phyloP scores from a whole-genome alignment of 2,888 invertebrate species.

The Adelognathus sp. region DNA sequence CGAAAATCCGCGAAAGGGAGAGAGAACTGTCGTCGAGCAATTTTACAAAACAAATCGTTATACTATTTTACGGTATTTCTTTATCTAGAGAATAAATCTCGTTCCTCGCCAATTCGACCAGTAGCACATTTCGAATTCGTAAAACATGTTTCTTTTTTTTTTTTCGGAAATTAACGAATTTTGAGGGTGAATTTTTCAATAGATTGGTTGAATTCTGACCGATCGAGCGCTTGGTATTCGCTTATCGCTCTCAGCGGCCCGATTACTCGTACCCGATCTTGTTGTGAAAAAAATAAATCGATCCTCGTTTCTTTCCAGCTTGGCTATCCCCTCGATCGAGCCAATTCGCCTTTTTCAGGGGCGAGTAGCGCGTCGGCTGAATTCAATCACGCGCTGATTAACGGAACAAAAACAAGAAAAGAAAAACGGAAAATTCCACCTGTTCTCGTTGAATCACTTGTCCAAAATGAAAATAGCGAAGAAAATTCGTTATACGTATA shows the following conservation, averaged over 20 bases:
- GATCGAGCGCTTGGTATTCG: neutral
- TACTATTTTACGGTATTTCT: slow-evolving; percentile 16
- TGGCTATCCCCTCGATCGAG: neutral
- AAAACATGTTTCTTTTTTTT: neutral
- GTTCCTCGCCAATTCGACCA: slow-evolving; percentile 2
- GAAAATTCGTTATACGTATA: too few relatives aligned
- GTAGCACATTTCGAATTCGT: slow-evolving; percentile 3
- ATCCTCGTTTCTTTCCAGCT: slow-evolving; percentile 69
- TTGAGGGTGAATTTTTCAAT: neutral
- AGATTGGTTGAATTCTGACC: neutral
- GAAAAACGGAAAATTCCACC: too few relatives aligned
- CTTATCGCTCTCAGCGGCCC: slow-evolving; percentile 8
- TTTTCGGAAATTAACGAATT: too few relatives aligned
- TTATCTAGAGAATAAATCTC: neutral
- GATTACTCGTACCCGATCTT: slow-evolving; percentile 6
- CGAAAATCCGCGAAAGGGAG: slow-evolving; percentile 33
- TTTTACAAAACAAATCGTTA: slow-evolving; percentile 43
- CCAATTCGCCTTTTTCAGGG: slow-evolving; percentile 53
- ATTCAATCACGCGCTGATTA: slow-evolving; percentile 4
- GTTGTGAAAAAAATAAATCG: slow-evolving; percentile 75
- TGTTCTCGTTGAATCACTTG: too few relatives aligned
- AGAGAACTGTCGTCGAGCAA: slow-evolving; percentile 29
- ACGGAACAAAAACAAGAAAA: neutral
- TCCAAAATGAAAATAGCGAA: too few relatives aligned
- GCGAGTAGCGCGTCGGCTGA: slow-evolving; percentile 49